Evolutionary conservation across 2,797 vertebrate genomes (phyloP).

Genomic region (Sebastes iracundus): DNA sequence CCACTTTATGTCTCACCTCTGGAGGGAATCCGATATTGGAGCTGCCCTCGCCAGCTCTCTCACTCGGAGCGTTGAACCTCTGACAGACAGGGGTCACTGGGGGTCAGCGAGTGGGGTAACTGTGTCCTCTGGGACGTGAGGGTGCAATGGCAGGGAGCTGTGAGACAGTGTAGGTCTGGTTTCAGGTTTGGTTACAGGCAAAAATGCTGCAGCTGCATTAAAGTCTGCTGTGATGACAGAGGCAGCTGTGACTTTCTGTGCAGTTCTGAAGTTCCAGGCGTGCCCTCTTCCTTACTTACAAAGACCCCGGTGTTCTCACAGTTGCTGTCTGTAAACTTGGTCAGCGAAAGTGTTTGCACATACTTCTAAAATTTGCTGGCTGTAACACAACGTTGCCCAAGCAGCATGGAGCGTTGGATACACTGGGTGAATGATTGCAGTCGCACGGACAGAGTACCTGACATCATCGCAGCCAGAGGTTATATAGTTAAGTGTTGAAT

Average conservation of each 20-base stretch:
- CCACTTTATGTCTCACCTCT: constrained; percentile 18
- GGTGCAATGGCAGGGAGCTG: constrained; percentile 50
- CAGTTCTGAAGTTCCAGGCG: constrained; percentile 25
- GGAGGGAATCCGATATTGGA: constrained; percentile 45
- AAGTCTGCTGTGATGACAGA: constrained; percentile 54
- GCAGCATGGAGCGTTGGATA: constrained; percentile 28
- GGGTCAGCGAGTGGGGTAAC: constrained; percentile 70
- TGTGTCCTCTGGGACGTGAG: constrained; percentile 66
- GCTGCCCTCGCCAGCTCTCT: constrained; percentile 13
- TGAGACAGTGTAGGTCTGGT: constrained; percentile 78
- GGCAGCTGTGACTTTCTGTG: constrained; percentile 57
- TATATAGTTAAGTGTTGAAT: constrained; percentile 18
- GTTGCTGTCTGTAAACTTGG: constrained; percentile 15
- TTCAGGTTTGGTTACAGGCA: constrained; percentile 71
- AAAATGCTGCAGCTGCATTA: constrained; percentile 64
- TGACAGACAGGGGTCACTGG: constrained; percentile 61
- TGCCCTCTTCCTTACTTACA: constrained; percentile 26
- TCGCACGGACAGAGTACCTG: constrained; percentile 18
- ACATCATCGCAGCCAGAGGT: constrained; percentile 24
- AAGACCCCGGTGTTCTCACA: constrained; percentile 29
- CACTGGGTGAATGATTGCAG: constrained; percentile 29
- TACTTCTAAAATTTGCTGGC: constrained; percentile 20
- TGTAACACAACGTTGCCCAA: constrained; percentile 26
- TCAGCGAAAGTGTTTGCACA: constrained; percentile 12
- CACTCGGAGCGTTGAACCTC: constrained; percentile 28